Base-by-base conservation (phyloP, 2,888 invertebrate species). In the Cryptus viduatorius region DNA sequence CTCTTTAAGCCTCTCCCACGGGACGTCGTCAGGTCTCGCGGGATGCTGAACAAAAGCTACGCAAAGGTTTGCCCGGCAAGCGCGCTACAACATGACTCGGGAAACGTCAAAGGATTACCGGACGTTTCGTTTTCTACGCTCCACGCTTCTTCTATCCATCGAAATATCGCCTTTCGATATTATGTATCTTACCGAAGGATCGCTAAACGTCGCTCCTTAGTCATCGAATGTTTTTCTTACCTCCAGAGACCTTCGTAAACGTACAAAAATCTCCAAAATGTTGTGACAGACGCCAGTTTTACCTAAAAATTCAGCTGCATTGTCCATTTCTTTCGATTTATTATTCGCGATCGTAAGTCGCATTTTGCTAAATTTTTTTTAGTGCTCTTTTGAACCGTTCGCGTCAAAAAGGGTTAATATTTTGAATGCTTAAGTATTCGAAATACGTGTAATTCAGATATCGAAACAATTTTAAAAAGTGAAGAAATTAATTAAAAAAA, bases 101-200 rank as follows among this genome's bases (percentile, higher is more conserved):
- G 82, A 88, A 91, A 91, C 83, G 90, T 87, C 89, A 91, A 92
- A 92, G 91, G 91, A 92, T 92, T 91, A 91, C 83, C 78, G 86
- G 83, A 80, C 84, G 87, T 88, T 83, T 79, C 50, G 72, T 65
- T 29, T 59, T 24, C 16, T 53, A 7, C 42, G 53, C 50, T 37
- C 72, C 53, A 75, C 48, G 59, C 48, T 75, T 10, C 68, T 56
- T 82, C 68, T 56, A 78, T 31, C 50, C 16, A 64, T 59, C 69
- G 69, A 77, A 68, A 77, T 64, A 64, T 78, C 72, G 75, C 71
- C 82, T 86, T 79, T 65, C 56, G 76, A 75, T 75, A 37, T 67
- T 77, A 75, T 86, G 73, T 81, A 81, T 88, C 83, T 76, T 48
- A 81, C 48, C 14, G 77, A 82, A 80, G 84, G 85, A 90, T 90